Conservation (phyloP, 2,113 vertebrate species). For the Cichladusa arquata region DNA sequence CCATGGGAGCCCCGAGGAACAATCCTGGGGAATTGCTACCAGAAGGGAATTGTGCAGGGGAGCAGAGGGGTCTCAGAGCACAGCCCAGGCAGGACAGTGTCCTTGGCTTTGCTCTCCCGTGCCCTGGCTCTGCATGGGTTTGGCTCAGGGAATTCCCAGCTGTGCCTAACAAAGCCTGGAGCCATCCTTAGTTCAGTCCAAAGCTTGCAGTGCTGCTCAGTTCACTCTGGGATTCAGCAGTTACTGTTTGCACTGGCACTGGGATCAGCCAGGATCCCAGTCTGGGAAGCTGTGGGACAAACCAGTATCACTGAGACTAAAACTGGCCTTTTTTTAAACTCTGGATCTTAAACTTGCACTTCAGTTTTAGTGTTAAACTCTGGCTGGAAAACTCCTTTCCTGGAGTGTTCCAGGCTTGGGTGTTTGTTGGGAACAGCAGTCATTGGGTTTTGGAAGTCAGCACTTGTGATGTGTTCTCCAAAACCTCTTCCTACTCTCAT, state of each 20-base stretch:
- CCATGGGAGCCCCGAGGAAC: accelerated
- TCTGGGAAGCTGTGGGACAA: not conserved
- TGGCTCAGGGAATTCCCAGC: not conserved
- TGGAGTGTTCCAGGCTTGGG: not conserved
- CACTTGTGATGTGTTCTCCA: not conserved
- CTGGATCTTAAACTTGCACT: not conserved
- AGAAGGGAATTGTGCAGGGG: no score
- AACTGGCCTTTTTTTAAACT: not conserved
- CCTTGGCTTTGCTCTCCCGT: not conserved
- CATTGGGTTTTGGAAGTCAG: not conserved
- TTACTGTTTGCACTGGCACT: no score
- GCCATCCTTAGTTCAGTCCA: accelerated
- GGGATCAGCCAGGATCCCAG: not conserved
- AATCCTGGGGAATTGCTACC: no score
- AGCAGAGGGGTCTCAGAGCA: no score
- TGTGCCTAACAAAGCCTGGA: not conserved
- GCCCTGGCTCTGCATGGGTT: not conserved
- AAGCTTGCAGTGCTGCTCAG: not conserved
- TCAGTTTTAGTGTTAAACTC: not conserved
- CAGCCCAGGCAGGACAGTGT: not conserved
- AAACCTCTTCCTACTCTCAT: not conserved
- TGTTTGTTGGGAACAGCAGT: not conserved
- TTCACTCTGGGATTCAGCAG: accelerated
- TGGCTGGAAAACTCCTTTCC: not conserved
- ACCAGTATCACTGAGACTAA: not conserved